These are phyloP conservation scores for Pangasius krempfi DNA, from an alignment of 2,797 vertebrate genomes.

Conservation along the genomic window DNA sequence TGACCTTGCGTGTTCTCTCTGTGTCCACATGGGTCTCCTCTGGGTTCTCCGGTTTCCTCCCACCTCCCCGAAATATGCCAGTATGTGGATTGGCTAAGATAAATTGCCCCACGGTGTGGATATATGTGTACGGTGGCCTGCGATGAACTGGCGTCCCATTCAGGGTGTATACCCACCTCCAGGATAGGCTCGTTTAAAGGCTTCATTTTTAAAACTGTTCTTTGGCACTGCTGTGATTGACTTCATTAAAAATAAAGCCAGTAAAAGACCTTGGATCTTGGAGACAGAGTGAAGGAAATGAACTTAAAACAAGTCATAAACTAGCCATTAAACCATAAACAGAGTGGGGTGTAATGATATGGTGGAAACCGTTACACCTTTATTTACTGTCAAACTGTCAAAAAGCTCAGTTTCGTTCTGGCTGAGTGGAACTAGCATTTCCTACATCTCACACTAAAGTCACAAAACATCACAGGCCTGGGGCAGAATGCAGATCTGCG, in stretches of 20 bases:
- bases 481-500: not conserved
- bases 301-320: slow-evolving; percentile 7
- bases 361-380: not conserved
- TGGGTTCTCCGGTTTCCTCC: not conserved
- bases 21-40: not conserved
- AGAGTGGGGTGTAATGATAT: slow-evolving; percentile 15
- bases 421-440: not conserved
- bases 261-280: not conserved
- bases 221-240: not conserved
- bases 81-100: not conserved
- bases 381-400: slow-evolving; percentile 8
- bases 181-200: not conserved
- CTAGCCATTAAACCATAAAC: slow-evolving; percentile 13
- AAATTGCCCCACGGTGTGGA: not conserved
- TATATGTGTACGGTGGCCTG: not conserved
- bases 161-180: not conserved
- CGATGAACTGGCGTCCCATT: not conserved
- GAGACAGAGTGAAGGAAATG: not conserved
- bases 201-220: not conserved
- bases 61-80: not conserved
- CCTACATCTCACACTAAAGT: not conserved
- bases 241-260: slow-evolving; percentile 1
- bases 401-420: not conserved
- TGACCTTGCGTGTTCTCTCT: not conserved
- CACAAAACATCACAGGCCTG: slow-evolving; percentile 15